Evolutionary conservation across 37 sponge, comb jelly and placozoan genomes (phyloP), one percentile per base, ranked within the genome.

Genomic region (Aphrocallistes beatrix): DNA sequence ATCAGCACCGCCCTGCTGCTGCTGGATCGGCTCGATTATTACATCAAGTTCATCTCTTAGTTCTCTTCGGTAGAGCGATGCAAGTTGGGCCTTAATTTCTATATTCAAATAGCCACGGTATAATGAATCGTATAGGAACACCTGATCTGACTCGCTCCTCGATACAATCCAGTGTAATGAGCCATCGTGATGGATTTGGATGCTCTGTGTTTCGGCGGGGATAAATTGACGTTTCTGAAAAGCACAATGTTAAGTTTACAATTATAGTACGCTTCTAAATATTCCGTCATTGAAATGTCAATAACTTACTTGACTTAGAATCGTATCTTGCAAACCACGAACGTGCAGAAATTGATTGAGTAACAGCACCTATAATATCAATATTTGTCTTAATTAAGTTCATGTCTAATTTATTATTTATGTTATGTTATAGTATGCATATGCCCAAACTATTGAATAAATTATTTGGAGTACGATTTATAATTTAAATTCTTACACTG

Each of bases 161-260:
- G 75, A 60, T 60, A 60, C 75, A 60, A 60, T 30, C 75, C 75
- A 60, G n/a, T 60, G 17, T 19, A 42, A 13, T 19, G 75, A 19
- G 10, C 75, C 75, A 60, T 60, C 75, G 75, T 60, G 75, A 30
- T 32, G 75, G 75, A 60, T 60, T 60, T 60, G 75, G 8, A 60
- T 32, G 75, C 75, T 60, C n/a, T 60, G 28, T 60, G 75, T 19
- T 60, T 25, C 28, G 6, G 75, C 75, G 10, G 75, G 75, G n/a
- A 60, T 30, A 60, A 60, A 60, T 60, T 32, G 75, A 25, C 3
- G n/a, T 60, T 30, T 30, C 75, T 60, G n/a, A n/a, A n/a, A n/a
- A n/a, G n/a, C n/a, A n/a, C n/a, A 60, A 19, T 19, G 34, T 60
- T 60, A 21, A 30, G n/a, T 60, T 25, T 60, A 28, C 10, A 28